Evolutionary conservation across 64 coral and sea anemone species (phyloP).

Genomic region (Montipora cactus): DNA sequence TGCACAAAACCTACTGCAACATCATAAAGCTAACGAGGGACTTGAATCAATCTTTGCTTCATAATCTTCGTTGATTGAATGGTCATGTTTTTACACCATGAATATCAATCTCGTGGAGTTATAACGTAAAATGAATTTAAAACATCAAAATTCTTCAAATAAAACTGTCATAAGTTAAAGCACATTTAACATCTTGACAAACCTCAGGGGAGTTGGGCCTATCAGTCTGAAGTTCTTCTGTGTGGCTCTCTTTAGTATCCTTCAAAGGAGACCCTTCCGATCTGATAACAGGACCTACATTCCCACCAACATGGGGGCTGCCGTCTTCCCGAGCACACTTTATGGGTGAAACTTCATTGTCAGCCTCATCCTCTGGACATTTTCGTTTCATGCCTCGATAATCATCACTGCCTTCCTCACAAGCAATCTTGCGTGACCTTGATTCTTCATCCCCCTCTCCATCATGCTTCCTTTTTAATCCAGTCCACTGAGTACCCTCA

Average conservation of each 20-base stretch:
- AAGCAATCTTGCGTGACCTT: background rate
- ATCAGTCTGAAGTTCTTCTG: background rate
- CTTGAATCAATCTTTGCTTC: too few species aligned
- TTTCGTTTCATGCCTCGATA: slow-evolving; percentile 7
- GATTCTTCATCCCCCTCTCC: slow-evolving; percentile 17
- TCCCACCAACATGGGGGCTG: background rate
- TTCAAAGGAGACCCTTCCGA: background rate
- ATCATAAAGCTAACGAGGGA: too few species aligned
- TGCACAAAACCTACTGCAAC: too few species aligned
- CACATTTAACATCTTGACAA: background rate
- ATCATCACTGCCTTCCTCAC: slow-evolving; percentile 9
- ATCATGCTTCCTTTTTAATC: background rate
- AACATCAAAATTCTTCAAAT: background rate
- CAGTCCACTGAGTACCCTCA: background rate
- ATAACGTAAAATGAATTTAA: background rate
- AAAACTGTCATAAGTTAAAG: slow-evolving; percentile 37
- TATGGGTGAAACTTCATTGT: background rate
- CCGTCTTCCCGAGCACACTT: background rate
- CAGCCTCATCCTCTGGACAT: background rate
- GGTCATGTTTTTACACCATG: background rate
- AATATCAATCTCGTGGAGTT: background rate
- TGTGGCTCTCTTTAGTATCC: background rate
- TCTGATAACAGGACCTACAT: background rate
- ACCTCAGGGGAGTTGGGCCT: background rate
- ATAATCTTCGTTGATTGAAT: too few species aligned